phyloP scores from a whole-genome alignment of 1,140 invertebrate genomes.

The Tetramorium parvispinum region DNA sequence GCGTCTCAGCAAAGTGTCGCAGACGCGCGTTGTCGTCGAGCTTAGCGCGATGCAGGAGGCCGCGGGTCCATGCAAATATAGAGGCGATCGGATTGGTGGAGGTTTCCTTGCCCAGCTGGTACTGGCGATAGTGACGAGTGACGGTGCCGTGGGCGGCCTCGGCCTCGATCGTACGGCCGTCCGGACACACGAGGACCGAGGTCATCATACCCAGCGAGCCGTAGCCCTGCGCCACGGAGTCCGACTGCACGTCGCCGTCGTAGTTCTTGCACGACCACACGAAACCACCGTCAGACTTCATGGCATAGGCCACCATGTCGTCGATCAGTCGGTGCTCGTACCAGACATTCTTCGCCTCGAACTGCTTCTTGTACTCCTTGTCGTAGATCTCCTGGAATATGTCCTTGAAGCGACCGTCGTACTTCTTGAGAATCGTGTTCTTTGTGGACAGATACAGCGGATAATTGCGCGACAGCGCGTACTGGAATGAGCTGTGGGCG shows the following conservation, averaged over 20 bases:
- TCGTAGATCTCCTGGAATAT: constrained; percentile 99
- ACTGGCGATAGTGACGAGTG: constrained; percentile 96
- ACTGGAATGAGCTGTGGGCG: constrained; percentile 97
- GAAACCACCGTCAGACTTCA: constrained; percentile 99
- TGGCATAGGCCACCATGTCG: constrained; percentile 99
- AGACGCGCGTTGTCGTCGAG: constrained; percentile 94
- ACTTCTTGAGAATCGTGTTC: constrained; percentile 99
- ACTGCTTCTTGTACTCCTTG: constrained; percentile 94
- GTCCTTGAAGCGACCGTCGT: constrained; percentile 99
- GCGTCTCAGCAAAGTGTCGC: constrained; percentile 91
- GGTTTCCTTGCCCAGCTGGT: constrained; percentile 98
- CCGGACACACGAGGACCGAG: constrained; percentile 96
- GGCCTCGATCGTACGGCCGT: constrained; percentile 98
- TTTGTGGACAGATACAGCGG: constrained; percentile 99
- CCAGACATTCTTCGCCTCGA: constrained; percentile 95
- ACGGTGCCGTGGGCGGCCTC: constrained; percentile 99
- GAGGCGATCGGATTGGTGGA: constrained; percentile 99
- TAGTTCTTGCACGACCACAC: constrained; percentile 99
- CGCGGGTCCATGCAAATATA: constrained; percentile 99
- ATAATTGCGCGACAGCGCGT: constrained; percentile 93
- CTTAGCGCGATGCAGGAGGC: constrained; percentile 96
- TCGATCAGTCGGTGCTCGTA: constrained; percentile 99
- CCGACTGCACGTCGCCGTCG: constrained; percentile 99
- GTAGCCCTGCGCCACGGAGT: constrained; percentile 98
- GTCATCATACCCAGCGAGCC: constrained; percentile 98